These are phyloP conservation scores for Ambastaia sidthimunki DNA, from an alignment of 2,797 vertebrate genomes.

Conservation along the genomic window DNA sequence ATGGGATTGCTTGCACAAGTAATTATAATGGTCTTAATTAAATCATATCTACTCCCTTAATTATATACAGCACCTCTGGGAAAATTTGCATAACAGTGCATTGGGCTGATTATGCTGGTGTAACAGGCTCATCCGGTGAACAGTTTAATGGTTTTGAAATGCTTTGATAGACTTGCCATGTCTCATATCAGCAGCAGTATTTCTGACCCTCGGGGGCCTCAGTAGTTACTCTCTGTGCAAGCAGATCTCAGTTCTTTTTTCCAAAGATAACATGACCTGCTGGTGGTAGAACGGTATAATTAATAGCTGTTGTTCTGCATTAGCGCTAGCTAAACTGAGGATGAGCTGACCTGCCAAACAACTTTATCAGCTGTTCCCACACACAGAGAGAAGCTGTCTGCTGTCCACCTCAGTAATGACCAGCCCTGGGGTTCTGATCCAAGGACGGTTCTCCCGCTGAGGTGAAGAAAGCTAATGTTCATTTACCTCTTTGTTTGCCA, in stretches of 20 bases:
- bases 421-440: constrained; percentile 4
- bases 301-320: constrained; percentile 17
- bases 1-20: constrained; percentile 14
- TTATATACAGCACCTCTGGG: constrained; percentile 37
- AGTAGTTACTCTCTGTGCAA: neutral
- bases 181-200: constrained; percentile 12
- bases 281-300: constrained; percentile 9
- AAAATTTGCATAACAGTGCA: neutral
- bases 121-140: constrained; percentile 8
- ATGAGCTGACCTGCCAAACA: constrained; percentile 14
- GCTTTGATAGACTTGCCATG: constrained; percentile 18
- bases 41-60: constrained; percentile 42
- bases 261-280: constrained; percentile 21
- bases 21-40: constrained; percentile 43
- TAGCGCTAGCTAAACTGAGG: constrained; percentile 8
- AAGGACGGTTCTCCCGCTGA: constrained; percentile 6
- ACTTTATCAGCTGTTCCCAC: neutral
- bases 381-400: neutral
- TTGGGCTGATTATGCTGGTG: neutral
- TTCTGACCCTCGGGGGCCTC: constrained; percentile 4
- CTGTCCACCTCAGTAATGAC: neutral
- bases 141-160: constrained; percentile 26
- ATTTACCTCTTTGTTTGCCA: constrained; percentile 13
- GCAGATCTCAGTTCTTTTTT: constrained; percentile 3
- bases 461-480: constrained; percentile 20